Conservation (phyloP, 2,113 vertebrate genomes). For the Tonatia bakeri region DNA sequence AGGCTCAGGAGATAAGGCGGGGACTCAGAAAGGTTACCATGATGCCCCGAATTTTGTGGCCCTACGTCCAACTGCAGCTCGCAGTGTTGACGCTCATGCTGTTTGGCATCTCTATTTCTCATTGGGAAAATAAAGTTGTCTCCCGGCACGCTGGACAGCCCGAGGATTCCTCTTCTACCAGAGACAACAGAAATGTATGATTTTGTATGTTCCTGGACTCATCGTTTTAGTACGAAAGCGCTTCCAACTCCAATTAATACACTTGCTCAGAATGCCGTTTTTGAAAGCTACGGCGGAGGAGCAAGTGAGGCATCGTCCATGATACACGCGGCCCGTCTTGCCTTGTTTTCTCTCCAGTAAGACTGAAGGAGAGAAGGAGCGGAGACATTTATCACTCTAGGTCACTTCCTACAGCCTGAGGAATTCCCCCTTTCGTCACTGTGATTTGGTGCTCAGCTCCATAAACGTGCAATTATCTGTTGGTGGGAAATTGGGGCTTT, state of each 20-base stretch:
- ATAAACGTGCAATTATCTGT: background rate
- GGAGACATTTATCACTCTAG: background rate
- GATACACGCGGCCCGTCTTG: background rate
- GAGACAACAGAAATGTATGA: slow-evolving; percentile 53
- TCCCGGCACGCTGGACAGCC: slow-evolving; percentile 45
- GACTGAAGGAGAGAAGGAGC: background rate
- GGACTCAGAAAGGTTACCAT: slow-evolving; percentile 61
- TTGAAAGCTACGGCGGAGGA: background rate
- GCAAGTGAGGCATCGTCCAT: background rate
- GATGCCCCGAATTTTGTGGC: slow-evolving; percentile 45
- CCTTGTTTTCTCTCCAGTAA: background rate
- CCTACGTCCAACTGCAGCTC: slow-evolving; percentile 40
- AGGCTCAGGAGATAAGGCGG: slow-evolving; percentile 45
- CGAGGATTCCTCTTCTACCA: slow-evolving; percentile 31
- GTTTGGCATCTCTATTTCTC: slow-evolving; percentile 63
- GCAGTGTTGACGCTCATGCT: slow-evolving; percentile 1
- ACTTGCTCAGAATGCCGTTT: slow-evolving; percentile 8
- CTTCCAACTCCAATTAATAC: slow-evolving; percentile 66
- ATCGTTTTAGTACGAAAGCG: slow-evolving; percentile 44
- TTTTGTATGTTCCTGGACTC: background rate
- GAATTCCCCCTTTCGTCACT: background rate
- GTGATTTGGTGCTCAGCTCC: slow-evolving; percentile 15
- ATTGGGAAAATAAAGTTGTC: slow-evolving; percentile 60
- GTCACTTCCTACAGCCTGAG: background rate
- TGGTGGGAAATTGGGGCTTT: background rate